A percentile compares a stretch with the other conserved stretches of the same genome.
Evolutionary conservation across 2,797 vertebrate species (phyloP).

Genomic region (Sebastolobus altivelis): DNA sequence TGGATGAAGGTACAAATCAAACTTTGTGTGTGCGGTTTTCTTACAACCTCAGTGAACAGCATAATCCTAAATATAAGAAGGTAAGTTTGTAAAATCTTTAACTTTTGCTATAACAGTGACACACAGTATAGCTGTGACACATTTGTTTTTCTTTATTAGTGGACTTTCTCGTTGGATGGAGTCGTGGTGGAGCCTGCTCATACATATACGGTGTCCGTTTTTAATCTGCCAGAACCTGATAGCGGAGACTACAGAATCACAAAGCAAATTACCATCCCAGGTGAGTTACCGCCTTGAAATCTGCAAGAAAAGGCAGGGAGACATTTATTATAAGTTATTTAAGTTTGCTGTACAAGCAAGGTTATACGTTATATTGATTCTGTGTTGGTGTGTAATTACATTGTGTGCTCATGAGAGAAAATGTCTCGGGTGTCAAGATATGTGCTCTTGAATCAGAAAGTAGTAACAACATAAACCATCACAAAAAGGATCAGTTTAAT

Average conservation of each 20-base stretch:
- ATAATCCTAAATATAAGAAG: fast-evolving
- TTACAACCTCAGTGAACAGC: constrained; percentile 24
- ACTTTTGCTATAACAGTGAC: neutral
- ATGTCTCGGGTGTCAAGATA: neutral
- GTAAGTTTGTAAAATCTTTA: constrained; percentile 57
- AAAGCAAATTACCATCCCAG: constrained; percentile 64
- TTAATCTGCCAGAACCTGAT: constrained; percentile 77
- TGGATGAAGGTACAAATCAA: constrained; percentile 71
- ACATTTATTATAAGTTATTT: neutral
- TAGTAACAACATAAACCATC: neutral
- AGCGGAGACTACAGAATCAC: neutral
- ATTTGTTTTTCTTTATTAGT: constrained; percentile 63
- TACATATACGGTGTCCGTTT: constrained; percentile 71
- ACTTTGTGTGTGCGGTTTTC: constrained; percentile 75
- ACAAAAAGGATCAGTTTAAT: neutral
- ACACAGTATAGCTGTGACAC: neutral
- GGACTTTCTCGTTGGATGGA: constrained; percentile 76
- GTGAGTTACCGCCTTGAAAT: constrained; percentile 54
- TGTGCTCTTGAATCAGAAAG: neutral
- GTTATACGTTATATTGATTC: neutral
- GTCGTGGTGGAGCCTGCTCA: constrained; percentile 69
- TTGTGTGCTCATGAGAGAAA: neutral
- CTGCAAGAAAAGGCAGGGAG: neutral
- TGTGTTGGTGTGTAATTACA: neutral
- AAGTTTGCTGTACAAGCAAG: neutral